Percentiles rank a stretch among this genome's conserved stretches.
phyloP scores from a whole-genome alignment of 2,797 vertebrate species.

The Rallus crepitans region DNA sequence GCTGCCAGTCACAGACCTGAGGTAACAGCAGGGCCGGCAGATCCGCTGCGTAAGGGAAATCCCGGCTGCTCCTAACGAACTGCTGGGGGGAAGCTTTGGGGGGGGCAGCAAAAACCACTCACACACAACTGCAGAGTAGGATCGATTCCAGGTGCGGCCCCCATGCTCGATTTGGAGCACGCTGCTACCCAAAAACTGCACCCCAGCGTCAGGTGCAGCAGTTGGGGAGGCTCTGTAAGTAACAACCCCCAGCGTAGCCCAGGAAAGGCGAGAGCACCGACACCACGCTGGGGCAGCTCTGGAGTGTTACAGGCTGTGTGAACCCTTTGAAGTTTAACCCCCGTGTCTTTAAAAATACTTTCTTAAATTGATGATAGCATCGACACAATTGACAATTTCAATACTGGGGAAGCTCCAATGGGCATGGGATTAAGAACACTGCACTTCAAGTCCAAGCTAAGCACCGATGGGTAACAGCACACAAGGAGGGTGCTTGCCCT shows the following conservation, averaged over 20 bases:
- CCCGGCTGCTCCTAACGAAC: neutral
- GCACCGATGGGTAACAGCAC: rapidly evolving
- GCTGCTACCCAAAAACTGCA: neutral
- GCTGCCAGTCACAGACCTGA: neutral
- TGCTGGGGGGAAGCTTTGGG: neutral
- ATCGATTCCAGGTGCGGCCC: rapidly evolving
- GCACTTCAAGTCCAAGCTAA: rapidly evolving
- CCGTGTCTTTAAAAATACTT: neutral
- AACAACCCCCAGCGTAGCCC: neutral
- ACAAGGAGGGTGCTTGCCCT: rapidly evolving
- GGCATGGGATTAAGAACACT: neutral
- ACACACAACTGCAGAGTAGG: rapidly evolving
- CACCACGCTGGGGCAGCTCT: too few species aligned
- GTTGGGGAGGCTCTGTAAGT: neutral
- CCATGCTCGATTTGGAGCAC: neutral
- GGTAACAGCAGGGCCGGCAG: neutral
- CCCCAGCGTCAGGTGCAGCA: rapidly evolving
- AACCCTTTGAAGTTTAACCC: neutral
- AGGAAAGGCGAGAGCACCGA: too few species aligned
- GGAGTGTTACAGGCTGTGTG: neutral
- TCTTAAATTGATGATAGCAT: neutral
- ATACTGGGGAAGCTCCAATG: neutral
- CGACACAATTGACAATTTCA: neutral
- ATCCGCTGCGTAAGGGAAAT: neutral
- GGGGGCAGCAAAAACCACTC: neutral